A percentile compares a stretch with the other conserved stretches of the same genome.
Evolutionary conservation across 2,113 vertebrate species (phyloP).

Genomic region (Microtus oregoni): DNA sequence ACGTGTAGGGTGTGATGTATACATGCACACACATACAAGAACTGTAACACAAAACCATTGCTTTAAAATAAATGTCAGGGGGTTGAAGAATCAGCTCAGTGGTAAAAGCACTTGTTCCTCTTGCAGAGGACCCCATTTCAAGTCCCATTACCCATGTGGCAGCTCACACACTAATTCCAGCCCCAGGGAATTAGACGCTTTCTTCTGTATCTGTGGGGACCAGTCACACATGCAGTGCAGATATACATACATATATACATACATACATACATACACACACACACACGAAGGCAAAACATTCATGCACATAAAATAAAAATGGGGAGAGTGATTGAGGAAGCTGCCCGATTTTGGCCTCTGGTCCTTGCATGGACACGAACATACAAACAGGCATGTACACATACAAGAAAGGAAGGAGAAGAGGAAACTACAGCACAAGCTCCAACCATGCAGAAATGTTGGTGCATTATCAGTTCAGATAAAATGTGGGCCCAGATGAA

Average conservation of each 20-base stretch:
- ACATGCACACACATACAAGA: neutral
- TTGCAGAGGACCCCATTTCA: neutral
- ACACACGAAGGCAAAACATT: neutral
- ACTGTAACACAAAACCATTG: neutral
- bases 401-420: neutral
- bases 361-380: no score
- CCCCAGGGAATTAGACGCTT: neutral
- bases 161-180: neutral
- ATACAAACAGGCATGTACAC: neutral
- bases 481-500: neutral
- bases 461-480: constrained; percentile 40
- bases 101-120: no score
- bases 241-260: no score
- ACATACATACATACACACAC: neutral
- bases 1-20: neutral
- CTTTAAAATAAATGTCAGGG: neutral
- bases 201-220: neutral
- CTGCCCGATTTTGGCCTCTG: neutral
- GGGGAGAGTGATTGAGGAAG: neutral
- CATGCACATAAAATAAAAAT: neutral
- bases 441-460: constrained; percentile 28
- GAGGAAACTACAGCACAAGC: neutral
- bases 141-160: neutral
- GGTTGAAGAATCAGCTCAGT: neutral
- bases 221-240: neutral